Evolutionary conservation across 92 coral and sea anemone genomes (phyloP).

Genomic region (Metridium senile): DNA sequence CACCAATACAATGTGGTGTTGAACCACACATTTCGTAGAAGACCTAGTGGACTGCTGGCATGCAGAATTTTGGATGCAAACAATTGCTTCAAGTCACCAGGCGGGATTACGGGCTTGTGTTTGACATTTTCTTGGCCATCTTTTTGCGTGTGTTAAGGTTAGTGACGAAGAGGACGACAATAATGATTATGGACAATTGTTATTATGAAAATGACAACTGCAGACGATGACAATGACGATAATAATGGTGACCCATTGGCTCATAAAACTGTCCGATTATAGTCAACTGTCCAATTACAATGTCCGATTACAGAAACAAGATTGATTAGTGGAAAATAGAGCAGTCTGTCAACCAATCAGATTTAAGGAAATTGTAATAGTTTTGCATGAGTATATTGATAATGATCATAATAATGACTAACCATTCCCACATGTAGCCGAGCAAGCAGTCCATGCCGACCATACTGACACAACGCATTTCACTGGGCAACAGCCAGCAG

Average conservation of each 20-base stretch:
- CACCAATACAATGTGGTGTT: background rate
- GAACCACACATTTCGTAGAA: background rate
- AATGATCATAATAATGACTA: no score
- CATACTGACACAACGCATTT: conserved; percentile 74
- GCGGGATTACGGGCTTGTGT: conserved; percentile 53
- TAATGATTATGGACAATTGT: no score
- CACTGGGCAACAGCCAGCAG: conserved; percentile 93
- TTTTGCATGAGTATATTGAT: no score
- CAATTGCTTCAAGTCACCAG: conserved; percentile 30
- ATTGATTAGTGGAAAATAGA: no score
- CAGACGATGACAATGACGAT: no score
- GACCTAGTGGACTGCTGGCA: conserved; percentile 2
- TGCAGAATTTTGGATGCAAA: conserved; percentile 30
- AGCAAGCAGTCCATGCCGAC: conserved; percentile 79
- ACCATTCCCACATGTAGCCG: conserved; percentile 90
- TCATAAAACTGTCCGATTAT: no score
- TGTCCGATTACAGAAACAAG: no score
- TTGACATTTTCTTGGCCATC: conserved; percentile 46
- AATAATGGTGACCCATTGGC: no score
- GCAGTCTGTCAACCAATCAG: no score
- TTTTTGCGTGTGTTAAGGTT: conserved; percentile 7
- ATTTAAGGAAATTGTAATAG: no score
- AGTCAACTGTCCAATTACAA: no score
- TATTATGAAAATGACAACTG: no score
- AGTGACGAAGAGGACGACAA: background rate